Base-by-base conservation (phyloP, 37 sponge, comb jelly and placozoan genomes). In the Dysidea cf. avara region DNA sequence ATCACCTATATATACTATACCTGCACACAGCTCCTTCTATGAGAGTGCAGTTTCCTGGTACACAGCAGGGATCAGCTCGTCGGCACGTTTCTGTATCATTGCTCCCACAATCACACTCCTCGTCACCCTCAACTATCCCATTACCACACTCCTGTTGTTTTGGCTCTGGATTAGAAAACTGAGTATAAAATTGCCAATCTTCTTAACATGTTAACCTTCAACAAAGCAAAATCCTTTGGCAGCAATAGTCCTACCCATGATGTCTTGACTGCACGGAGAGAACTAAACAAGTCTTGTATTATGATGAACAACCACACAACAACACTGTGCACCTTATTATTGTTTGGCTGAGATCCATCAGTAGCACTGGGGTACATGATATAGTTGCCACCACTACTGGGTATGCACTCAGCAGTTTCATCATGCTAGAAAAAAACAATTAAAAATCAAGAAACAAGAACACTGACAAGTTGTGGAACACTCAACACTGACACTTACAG, bases 341-440 rank as follows among this genome's bases (percentile, higher is more conserved):
- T 69, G 61, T 77, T 82, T 1, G 65, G 66, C 5, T 24, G 48
- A 21, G 54, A 32, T 28, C 88, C 88, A 34, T 76, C 59, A 0
- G 88, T 87, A 22, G 88, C 82, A 56, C 72, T 71, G 38, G 82
- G 49, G 64, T 61, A 87, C 88, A 87, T 87, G 65, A 87, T 87
- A 61, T 72, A 87, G 59, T 87, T 87, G 11, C 83, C 78, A 30
- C 54, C 60, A 20, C 20, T 33, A 17, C 78, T 82, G 12, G 85
- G 85, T 11, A 64, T 21, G 39, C 85, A 84, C 5, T 26, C 26
- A 43, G 46, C 46, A 43, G 46, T 43, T 9, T 5, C 9, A 9
- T 43, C 46, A 9, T 43, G 46, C 46, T 43, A 43, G 9, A 65
- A 7, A 20, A 18, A 59, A 26, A 39, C 26, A 77, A 47, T 53